These are phyloP conservation scores for Sepioteuthis lessoniana DNA, from an alignment of 2,888 invertebrate species.

Conservation along the genomic window DNA sequence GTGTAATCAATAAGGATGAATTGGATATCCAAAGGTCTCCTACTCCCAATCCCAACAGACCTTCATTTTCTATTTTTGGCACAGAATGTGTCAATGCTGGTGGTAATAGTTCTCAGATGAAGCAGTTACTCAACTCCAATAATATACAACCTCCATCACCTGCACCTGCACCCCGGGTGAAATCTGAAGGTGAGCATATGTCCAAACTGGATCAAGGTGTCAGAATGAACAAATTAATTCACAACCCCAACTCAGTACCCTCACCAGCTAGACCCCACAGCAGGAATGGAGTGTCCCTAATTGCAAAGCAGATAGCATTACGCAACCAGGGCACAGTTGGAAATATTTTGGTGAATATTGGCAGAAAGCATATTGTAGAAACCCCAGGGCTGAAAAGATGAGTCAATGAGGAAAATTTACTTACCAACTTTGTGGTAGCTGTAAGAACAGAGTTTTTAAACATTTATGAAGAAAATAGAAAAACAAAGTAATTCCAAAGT, in stretches of 20 bases:
- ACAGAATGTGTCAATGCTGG: background rate
- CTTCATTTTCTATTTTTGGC: background rate
- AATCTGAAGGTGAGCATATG: slow-evolving; percentile 59
- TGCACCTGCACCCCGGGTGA: slow-evolving; percentile 63
- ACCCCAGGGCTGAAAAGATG: slow-evolving; percentile 52
- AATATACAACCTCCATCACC: slow-evolving; percentile 59
- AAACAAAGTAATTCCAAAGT: no score
- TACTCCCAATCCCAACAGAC: background rate
- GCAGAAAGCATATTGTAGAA: slow-evolving; percentile 60
- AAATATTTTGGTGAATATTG: slow-evolving; percentile 60
- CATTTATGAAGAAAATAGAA: no score
- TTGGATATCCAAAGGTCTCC: background rate
- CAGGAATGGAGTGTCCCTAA: slow-evolving; percentile 57
- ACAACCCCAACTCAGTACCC: slow-evolving; percentile 61
- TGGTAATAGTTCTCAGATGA: slow-evolving; percentile 55
- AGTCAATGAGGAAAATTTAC: background rate
- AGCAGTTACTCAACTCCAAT: slow-evolving; percentile 62
- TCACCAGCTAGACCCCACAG: slow-evolving; percentile 60
- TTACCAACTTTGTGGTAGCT: background rate
- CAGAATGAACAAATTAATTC: slow-evolving; percentile 67
- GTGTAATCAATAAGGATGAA: background rate
- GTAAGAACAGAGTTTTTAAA: no score
- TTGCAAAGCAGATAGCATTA: slow-evolving; percentile 61
- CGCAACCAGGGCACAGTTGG: slow-evolving; percentile 63
- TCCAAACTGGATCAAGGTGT: slow-evolving; percentile 66